Conservation (phyloP, 2,797 vertebrate species). For the Clamator glandarius region DNA sequence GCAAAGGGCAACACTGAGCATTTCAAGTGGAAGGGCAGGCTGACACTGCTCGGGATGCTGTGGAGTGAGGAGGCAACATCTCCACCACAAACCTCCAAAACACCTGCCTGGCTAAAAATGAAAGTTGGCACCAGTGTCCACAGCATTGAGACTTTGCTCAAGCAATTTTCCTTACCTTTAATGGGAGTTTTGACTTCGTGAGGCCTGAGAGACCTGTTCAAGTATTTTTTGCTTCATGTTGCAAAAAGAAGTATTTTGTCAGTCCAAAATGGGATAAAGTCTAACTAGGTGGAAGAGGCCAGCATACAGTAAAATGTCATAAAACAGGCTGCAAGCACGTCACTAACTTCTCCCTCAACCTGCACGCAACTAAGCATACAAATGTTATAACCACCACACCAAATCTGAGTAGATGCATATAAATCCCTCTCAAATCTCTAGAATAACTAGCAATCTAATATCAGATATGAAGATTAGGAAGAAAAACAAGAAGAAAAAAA, state of each 20-base stretch:
- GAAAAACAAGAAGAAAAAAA: neutral
- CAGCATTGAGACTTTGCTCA: neutral
- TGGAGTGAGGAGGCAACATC: fast-evolving
- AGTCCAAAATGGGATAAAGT: neutral
- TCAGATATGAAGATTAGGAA: neutral
- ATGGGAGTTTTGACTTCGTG: neutral
- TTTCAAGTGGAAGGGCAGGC: neutral
- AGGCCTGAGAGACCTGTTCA: neutral
- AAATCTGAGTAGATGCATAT: neutral
- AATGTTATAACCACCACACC: neutral
- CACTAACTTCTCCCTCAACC: neutral
- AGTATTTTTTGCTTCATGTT: neutral
- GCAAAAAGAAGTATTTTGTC: neutral
- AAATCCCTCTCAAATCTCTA: neutral
- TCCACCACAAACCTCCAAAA: neutral
- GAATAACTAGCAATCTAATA: neutral
- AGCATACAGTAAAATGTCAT: neutral
- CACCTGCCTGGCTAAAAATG: fast-evolving
- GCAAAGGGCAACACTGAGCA: neutral
- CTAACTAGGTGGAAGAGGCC: neutral
- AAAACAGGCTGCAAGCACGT: neutral
- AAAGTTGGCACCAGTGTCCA: neutral
- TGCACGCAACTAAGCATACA: neutral
- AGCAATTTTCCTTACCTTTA: neutral
- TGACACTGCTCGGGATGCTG: neutral